These are phyloP conservation scores for Toxotes lorentzi DNA, from an alignment of 2,797 vertebrate species.

Conservation along the genomic window DNA sequence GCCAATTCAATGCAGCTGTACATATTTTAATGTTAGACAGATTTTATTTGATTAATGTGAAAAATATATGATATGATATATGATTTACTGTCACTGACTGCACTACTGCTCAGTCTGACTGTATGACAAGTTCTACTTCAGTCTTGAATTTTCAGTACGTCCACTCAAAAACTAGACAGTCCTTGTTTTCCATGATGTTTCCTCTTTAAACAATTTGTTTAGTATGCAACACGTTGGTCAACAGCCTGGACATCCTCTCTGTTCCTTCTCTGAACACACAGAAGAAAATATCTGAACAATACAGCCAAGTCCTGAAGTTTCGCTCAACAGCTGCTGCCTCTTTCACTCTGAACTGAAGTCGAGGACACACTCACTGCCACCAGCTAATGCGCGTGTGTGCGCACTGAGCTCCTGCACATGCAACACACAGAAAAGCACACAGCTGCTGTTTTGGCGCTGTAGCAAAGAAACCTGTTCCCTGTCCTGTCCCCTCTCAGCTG, in stretches of 20 bases:
- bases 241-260: background rate
- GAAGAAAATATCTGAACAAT: constrained; percentile 29
- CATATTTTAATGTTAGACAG: too few species aligned
- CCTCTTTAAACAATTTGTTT: background rate
- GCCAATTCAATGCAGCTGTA: background rate
- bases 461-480: constrained; percentile 41
- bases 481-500: background rate
- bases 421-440: constrained; percentile 26
- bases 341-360: constrained; percentile 4
- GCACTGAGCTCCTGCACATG: constrained; percentile 4
- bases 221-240: background rate
- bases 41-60: too few species aligned
- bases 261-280: constrained; percentile 24
- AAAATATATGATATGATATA: too few species aligned
- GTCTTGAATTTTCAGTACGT: too few species aligned
- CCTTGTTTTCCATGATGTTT: background rate
- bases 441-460: constrained; percentile 46
- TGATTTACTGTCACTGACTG: too few species aligned
- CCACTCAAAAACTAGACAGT: background rate
- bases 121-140: too few species aligned
- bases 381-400: constrained; percentile 20
- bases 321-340: constrained; percentile 45
- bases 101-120: too few species aligned
- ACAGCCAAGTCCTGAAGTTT: constrained; percentile 16
- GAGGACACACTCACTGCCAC: constrained; percentile 11